Base-by-base conservation (phyloP, 53 echinoderm and acorn worm genomes). In the Luidia sarsii region DNA sequence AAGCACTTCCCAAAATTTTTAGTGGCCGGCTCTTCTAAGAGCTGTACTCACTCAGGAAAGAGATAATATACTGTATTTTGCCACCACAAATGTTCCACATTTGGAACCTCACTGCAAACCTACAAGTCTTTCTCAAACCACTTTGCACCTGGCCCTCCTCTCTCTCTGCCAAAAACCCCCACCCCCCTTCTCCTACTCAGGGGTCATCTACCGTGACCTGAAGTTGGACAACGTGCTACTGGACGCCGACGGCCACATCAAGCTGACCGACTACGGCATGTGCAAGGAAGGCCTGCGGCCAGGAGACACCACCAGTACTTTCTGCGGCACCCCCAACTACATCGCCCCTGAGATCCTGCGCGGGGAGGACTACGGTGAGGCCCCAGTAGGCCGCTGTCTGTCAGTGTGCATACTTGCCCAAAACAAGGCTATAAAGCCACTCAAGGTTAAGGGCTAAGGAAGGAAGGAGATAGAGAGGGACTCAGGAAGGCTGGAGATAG, bases 191-290 rank as follows among this genome's bases (percentile, higher is more conserved):
- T 13, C n/a, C n/a, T n/a, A n/a, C n/a, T n/a, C 82, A 95, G 96
- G 97, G 72, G 90, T 97, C 2, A 94, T 97, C 15, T 97, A 97
- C 66, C 87, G 97, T 50, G 97, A 97, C 60, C 67, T 97, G 65
- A 97, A 97, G 68, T 79, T 97, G 46, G 97, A 97, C 84, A 97
- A 97, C 50, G 93, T 97, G 7, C 68, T 97, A 21, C 87, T 97
- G 45, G 97, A 97, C 65, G 64, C 86, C 0, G 93, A 97, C 7
- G 97, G 97, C 29, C 97, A 97, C 65, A 97, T 97, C 61, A 97
- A 97, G 59, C 89, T 97, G 34, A 97, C 97, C 3, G 97, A 97
- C 59, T 97, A 93, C 50, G 97, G 97, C 28, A 93, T 97, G 97
- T 97, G 97, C 65, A 97, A 97, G 39, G 97, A 97, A 59, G 97